Conservation (phyloP, 2,113 vertebrate genomes). For the Pogonocichla stellata region DNA sequence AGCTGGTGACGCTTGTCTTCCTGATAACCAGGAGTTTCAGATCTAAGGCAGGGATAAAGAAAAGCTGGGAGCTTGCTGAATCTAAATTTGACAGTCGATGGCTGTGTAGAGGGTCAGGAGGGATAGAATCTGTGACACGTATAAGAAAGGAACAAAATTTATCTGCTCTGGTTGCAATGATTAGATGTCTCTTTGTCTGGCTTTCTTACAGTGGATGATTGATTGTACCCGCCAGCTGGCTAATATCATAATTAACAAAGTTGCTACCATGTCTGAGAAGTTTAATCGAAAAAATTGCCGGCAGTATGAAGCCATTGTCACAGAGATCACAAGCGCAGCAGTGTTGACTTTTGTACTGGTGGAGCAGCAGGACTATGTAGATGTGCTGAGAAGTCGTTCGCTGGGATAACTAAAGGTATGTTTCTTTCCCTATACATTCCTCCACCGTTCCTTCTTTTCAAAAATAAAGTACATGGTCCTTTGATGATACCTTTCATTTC, state of each 20-base stretch:
- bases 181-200: slow-evolving; percentile 82
- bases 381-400: slow-evolving; percentile 42
- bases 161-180: slow-evolving; percentile 77
- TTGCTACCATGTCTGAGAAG: slow-evolving; percentile 77
- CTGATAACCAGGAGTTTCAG: slow-evolving; percentile 83
- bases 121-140: slow-evolving; percentile 78
- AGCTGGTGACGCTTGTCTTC: slow-evolving; percentile 81
- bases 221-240: slow-evolving; percentile 77
- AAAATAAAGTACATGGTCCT: background rate
- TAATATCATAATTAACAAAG: slow-evolving; percentile 85
- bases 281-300: slow-evolving; percentile 78
- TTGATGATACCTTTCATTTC: slow-evolving; percentile 33
- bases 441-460: background rate
- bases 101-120: slow-evolving; percentile 81
- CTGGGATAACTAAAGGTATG: slow-evolving; percentile 74
- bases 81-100: slow-evolving; percentile 81
- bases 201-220: slow-evolving; percentile 80
- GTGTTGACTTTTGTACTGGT: slow-evolving; percentile 64
- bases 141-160: slow-evolving; percentile 79
- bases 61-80: slow-evolving; percentile 76
- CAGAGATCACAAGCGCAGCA: slow-evolving; percentile 67
- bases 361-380: slow-evolving; percentile 60
- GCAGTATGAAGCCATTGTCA: slow-evolving; percentile 72
- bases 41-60: slow-evolving; percentile 82
- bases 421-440: slow-evolving; percentile 33